These are phyloP conservation scores for Cebidichthys violaceus DNA, from an alignment of 2,113 vertebrate genomes.

Conservation along the genomic window DNA sequence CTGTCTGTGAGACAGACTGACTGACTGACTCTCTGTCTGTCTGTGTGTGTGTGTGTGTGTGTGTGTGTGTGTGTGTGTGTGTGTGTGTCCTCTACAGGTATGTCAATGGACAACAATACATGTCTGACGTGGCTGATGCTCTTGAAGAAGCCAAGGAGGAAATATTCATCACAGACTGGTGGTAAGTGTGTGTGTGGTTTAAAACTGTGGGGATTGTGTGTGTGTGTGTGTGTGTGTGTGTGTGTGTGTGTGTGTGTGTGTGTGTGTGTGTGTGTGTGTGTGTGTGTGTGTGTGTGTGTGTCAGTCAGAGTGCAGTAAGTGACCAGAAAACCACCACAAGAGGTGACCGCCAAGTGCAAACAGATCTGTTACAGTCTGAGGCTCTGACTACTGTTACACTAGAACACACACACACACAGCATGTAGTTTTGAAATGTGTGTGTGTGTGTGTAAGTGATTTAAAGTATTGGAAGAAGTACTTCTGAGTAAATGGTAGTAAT, in stretches of 20 bases:
- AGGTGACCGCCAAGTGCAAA: conserved; percentile 24
- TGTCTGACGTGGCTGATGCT: conserved; percentile 94
- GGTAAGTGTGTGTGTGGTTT: conserved; percentile 84
- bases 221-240: conserved; percentile 41
- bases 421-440: conserved; percentile 11
- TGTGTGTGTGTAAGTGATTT: not conserved
- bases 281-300: conserved; percentile 33
- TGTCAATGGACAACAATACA: conserved; percentile 94
- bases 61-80: conserved; percentile 29
- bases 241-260: conserved; percentile 27
- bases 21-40: conserved; percentile 30
- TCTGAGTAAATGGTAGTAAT: not conserved
- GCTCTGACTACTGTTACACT: conserved; percentile 54
- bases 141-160: conserved; percentile 95
- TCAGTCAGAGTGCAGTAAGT: conserved; percentile 30
- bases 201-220: no score
- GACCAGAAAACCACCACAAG: not conserved
- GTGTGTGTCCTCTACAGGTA: conserved; percentile 86
- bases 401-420: not conserved
- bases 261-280: conserved; percentile 17
- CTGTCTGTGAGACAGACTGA: conserved; percentile 59
- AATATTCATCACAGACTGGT: conserved; percentile 99
- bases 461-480: not conserved
- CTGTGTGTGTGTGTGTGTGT: conserved; percentile 32
- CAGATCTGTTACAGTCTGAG: conserved; percentile 70